Percentiles rank a stretch among this genome's conserved stretches.
Conservation (phyloP, 2,888 invertebrate genomes). For the Byasa hedistus region DNA sequence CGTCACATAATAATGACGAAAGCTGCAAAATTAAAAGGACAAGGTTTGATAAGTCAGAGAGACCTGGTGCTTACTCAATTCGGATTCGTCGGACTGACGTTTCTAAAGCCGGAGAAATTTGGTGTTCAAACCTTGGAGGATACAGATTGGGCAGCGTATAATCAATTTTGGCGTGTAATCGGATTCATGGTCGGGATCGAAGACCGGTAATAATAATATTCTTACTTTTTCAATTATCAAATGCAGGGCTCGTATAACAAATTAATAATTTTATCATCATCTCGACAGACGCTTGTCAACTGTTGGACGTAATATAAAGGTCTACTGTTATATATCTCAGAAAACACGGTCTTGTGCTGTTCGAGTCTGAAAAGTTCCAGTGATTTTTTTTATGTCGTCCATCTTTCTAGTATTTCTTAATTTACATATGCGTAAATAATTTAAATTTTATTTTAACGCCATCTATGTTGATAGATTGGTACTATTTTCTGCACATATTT, state of each 20-base stretch:
- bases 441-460: not conserved
- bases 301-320: too few species aligned
- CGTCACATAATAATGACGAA: slow-evolving; percentile 84
- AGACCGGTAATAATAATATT: slow-evolving; percentile 78
- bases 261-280: too few species aligned
- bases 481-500: not conserved
- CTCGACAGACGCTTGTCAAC: too few species aligned
- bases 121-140: slow-evolving; percentile 81
- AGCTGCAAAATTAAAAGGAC: slow-evolving; percentile 62
- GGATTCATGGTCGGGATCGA: slow-evolving; percentile 91
- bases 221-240: not conserved
- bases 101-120: slow-evolving; percentile 82
- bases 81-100: slow-evolving; percentile 89
- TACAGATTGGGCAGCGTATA: slow-evolving; percentile 85
- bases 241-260: too few species aligned
- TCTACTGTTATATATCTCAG: too few species aligned
- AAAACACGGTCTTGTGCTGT: too few species aligned
- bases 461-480: not conserved
- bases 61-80: slow-evolving; percentile 93
- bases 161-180: slow-evolving; percentile 92
- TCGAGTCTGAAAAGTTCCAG: too few species aligned
- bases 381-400: too few species aligned
- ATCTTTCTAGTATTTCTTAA: too few species aligned
- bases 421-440: not conserved
- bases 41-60: slow-evolving; percentile 85